These are phyloP conservation scores for Hesperia comma DNA, from an alignment of 2,888 invertebrate species.

Conservation along the genomic window DNA sequence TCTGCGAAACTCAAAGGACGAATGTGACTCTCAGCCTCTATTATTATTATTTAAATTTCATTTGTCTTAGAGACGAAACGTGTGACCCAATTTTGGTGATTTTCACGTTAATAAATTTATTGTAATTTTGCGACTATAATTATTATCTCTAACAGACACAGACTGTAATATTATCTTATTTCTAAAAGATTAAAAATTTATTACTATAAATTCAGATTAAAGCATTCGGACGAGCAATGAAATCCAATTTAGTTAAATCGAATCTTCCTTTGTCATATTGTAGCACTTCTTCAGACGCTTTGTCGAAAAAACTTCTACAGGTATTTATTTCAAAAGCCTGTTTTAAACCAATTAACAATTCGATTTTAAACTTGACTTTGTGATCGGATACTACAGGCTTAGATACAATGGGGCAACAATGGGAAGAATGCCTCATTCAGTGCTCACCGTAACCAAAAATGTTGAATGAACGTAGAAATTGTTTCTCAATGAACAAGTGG, in stretches of 20 bases:
- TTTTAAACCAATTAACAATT: constrained; percentile 36
- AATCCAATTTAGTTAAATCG: constrained; percentile 4
- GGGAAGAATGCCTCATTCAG: constrained; percentile 30
- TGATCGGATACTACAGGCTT: constrained; percentile 24
- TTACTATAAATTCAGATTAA: not conserved
- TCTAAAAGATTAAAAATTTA: not conserved
- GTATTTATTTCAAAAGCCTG: constrained; percentile 17
- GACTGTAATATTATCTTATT: not conserved
- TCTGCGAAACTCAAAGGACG: no score
- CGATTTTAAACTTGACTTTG: constrained; percentile 29
- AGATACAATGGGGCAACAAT: constrained; percentile 20
- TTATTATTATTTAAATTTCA: no score
- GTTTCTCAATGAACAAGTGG: constrained; percentile 40
- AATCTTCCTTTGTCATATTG: not conserved
- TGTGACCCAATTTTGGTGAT: no score
- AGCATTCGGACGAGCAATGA: not conserved
- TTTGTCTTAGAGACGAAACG: no score
- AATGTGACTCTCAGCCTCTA: no score
- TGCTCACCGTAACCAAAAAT: constrained; percentile 27
- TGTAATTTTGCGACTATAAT: no score
- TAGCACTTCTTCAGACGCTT: not conserved
- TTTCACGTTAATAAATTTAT: no score
- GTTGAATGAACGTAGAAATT: constrained; percentile 41
- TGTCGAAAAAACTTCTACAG: constrained; percentile 8
- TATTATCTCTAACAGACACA: no score